A percentile compares a stretch with the other conserved stretches of the same genome.
These are phyloP conservation scores for Antheraea pernyi DNA, from an alignment of 1,140 invertebrate species.

Conservation along the genomic window DNA sequence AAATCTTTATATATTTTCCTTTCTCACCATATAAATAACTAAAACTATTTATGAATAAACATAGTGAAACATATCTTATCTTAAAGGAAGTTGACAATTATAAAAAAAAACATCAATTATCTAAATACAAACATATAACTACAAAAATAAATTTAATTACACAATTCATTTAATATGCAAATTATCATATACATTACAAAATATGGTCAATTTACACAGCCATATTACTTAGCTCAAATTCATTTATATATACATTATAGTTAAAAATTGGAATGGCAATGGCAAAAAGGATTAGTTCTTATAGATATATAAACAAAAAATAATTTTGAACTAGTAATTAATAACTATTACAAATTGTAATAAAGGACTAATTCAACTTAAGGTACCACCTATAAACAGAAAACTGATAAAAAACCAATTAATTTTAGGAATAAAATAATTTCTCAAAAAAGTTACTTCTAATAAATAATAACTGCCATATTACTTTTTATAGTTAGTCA, in stretches of 20 bases:
- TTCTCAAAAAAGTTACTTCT: too few relatives aligned
- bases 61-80: not conserved
- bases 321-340: too few relatives aligned
- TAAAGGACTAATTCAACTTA: too few relatives aligned
- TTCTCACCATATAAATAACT: not conserved
- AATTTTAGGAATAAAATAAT: too few relatives aligned
- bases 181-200: not conserved
- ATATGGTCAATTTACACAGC: constrained; percentile 5
- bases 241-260: not conserved
- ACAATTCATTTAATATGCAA: not conserved
- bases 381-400: too few relatives aligned
- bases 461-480: too few relatives aligned
- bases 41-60: not conserved
- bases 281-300: not conserved
- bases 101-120: not conserved
- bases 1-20: not conserved
- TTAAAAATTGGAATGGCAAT: not conserved
- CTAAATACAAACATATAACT: not conserved
- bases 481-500: too few relatives aligned
- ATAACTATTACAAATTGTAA: too few relatives aligned
- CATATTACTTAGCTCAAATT: constrained; percentile 7
- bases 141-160: constrained; percentile 1
- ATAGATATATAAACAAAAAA: too few relatives aligned
- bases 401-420: too few relatives aligned
- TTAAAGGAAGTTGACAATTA: not conserved